Evolutionary conservation across 2,888 invertebrate species (phyloP), one percentile per base, ranked within the genome.

Genomic region (Panopea generosa): DNA sequence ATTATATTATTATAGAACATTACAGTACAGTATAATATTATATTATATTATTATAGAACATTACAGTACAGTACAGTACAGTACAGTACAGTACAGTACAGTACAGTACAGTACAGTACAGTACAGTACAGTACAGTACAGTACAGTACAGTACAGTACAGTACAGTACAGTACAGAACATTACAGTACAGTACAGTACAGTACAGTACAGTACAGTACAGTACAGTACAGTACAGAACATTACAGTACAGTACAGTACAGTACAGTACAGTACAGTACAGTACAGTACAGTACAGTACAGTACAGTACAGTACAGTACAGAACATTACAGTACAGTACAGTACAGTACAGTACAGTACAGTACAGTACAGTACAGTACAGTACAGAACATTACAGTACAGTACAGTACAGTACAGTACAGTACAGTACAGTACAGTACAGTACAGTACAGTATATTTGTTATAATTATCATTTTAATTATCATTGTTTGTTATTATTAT

Each of bases 381-480:
- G n/a, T n/a, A n/a, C n/a, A n/a, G n/a, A n/a, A n/a, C n/a, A n/a
- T n/a, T n/a, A n/a, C n/a, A n/a, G n/a, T n/a, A n/a, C n/a, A n/a
- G n/a, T n/a, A n/a, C n/a, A n/a, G n/a, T n/a, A n/a, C n/a, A n/a
- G n/a, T n/a, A n/a, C n/a, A n/a, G n/a, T n/a, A n/a, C 49, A 26
- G 56, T 56, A 49, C 40, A 38, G 56, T 56, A 56, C 49, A 33
- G 62, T 29, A 47, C 50, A 45, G 49, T 49, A 61, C 26, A 56
- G 70, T 38, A 56, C 50, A 22, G 40, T 56, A 56, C 49, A 47
- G 70, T 33, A 49, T n/a, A n/a, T n/a, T n/a, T n/a, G n/a, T n/a
- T n/a, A n/a, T n/a, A n/a, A n/a, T n/a, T n/a, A n/a, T n/a, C n/a
- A n/a, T n/a, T n/a, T n/a, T n/a, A n/a, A n/a, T n/a, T n/a, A n/a